Conservation (phyloP, 2,113 vertebrate species). For the Prunella himalayana region DNA sequence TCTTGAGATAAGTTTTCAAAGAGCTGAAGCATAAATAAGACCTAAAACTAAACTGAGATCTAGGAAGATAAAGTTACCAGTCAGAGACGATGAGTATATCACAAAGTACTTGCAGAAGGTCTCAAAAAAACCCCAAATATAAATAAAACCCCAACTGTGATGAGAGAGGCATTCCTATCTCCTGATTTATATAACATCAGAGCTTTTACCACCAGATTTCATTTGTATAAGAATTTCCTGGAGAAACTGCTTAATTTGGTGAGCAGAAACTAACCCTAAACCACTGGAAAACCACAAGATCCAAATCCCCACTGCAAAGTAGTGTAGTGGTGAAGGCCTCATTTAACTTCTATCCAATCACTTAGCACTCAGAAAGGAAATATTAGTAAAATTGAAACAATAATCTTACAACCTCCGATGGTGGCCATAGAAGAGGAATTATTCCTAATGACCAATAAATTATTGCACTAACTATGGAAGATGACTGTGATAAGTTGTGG, state of each 20-base stretch:
- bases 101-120: neutral
- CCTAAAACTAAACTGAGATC: neutral
- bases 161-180: neutral
- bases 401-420: neutral
- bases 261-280: neutral
- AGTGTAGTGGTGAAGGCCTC: neutral
- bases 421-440: neutral
- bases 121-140: neutral
- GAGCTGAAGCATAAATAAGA: neutral
- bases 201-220: neutral
- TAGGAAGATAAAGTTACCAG: neutral
- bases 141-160: neutral
- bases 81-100: neutral
- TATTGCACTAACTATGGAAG: neutral
- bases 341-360: neutral
- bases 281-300: neutral
- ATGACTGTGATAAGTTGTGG: neutral
- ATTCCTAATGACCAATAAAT: neutral
- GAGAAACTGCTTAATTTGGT: neutral
- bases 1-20: neutral
- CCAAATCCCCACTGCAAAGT: neutral
- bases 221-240: neutral
- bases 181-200: neutral
- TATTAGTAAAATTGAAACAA: neutral
- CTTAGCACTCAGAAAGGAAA: neutral